These are phyloP conservation scores for Indri indri DNA, from an alignment of 2,113 vertebrate genomes.

Conservation along the genomic window DNA sequence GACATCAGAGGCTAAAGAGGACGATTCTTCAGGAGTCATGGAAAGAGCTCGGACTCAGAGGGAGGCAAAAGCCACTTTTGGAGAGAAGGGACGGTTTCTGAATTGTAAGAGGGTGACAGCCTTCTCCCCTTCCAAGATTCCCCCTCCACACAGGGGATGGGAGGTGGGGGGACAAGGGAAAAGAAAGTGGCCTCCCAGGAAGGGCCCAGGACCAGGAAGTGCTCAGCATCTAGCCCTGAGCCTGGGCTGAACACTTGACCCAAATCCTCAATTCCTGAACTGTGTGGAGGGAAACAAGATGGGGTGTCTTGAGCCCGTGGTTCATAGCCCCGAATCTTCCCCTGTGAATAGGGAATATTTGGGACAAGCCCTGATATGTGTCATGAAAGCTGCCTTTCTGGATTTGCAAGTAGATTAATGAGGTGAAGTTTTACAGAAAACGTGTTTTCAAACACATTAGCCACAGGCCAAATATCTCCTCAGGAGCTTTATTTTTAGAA, in stretches of 20 bases:
- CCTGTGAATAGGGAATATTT: constrained; percentile 27
- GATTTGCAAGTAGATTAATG: constrained; percentile 75
- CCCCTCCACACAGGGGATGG: rapidly evolving
- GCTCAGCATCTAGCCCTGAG: background rate
- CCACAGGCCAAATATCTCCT: constrained; percentile 74
- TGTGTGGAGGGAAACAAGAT: background rate
- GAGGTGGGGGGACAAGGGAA: background rate
- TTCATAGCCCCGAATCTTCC: constrained; percentile 19
- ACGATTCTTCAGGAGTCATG: background rate
- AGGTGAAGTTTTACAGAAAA: constrained; percentile 76
- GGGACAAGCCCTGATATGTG: constrained; percentile 75
- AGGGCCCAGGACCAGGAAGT: background rate
- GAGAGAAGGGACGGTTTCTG: background rate
- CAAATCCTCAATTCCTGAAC: background rate
- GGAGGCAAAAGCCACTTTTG: background rate
- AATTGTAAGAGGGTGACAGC: background rate
- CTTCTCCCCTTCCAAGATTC: background rate
- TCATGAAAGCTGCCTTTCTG: constrained; percentile 71
- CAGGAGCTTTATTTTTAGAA: constrained; percentile 65
- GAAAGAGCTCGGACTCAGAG: background rate
- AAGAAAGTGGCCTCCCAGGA: background rate
- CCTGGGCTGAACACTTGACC: no score
- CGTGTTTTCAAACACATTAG: constrained; percentile 71
- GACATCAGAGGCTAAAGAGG: background rate
- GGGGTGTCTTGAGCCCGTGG: background rate